A percentile compares a stretch with the other conserved stretches of the same genome.
phyloP scores from a whole-genome alignment of 2,888 invertebrate species.

The Hedychridium roseum region DNA sequence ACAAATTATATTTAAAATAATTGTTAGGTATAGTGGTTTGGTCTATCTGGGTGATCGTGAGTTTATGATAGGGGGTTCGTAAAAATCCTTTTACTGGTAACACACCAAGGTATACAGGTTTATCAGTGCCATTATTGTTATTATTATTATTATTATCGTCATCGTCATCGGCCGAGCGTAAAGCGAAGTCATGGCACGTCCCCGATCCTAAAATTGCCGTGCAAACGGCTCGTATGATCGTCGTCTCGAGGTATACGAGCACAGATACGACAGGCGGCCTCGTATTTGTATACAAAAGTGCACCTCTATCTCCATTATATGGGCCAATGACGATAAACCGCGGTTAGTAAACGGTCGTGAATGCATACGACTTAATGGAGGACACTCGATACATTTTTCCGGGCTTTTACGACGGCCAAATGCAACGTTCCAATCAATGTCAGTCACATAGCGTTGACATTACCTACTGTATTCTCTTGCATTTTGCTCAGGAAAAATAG shows the following conservation, averaged over 20 bases:
- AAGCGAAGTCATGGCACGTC: slow-evolving; percentile 5
- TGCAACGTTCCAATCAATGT: too few relatives aligned
- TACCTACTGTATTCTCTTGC: too few relatives aligned
- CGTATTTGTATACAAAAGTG: background rate
- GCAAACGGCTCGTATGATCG: slow-evolving; percentile 2
- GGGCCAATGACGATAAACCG: slow-evolving; percentile 7
- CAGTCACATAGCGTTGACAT: too few relatives aligned
- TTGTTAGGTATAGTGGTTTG: too few relatives aligned
- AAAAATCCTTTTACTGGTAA: too few relatives aligned
- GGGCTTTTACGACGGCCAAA: too few relatives aligned
- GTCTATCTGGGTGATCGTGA: too few relatives aligned
- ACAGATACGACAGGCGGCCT: slow-evolving; percentile 1
- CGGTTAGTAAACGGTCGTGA: background rate
- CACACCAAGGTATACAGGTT: too few relatives aligned
- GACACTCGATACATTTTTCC: too few relatives aligned
- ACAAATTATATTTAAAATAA: too few relatives aligned
- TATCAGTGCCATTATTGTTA: slow-evolving; percentile 14
- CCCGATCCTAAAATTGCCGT: slow-evolving; percentile 8
- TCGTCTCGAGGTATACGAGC: slow-evolving; percentile 1
- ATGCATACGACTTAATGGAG: slow-evolving; percentile 2
- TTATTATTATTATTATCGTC: slow-evolving; percentile 1
- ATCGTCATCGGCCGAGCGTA: slow-evolving; percentile 9
- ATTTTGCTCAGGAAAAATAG: too few relatives aligned
- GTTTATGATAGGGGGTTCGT: too few relatives aligned
- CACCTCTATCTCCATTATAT: slow-evolving; percentile 3